Conservation (phyloP, 2,113 vertebrate genomes). For the Sceloporus undulatus region DNA sequence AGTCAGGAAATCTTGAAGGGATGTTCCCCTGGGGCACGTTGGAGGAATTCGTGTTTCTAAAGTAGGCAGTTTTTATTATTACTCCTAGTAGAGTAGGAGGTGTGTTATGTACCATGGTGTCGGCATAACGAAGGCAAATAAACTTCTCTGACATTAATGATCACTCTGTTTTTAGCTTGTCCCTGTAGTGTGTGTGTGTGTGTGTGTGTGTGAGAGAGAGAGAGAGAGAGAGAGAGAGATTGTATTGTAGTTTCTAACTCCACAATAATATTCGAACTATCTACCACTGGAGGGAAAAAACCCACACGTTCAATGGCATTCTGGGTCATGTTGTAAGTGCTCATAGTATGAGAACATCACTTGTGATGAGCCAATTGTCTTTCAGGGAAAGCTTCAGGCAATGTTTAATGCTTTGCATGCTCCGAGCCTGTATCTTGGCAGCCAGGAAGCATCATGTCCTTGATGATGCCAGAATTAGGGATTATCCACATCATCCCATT, state of each 20-base stretch:
- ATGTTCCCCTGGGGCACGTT: conserved; percentile 48
- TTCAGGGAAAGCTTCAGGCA: neutral
- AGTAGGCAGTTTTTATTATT: conserved; percentile 58
- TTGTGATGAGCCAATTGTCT: neutral
- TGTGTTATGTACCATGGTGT: conserved; percentile 18
- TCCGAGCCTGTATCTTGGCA: too few species aligned
- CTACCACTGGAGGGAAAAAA: too few species aligned
- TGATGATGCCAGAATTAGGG: too few species aligned
- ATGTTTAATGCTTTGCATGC: too few species aligned
- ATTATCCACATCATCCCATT: too few species aligned
- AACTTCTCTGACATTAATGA: neutral
- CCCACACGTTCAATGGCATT: neutral
- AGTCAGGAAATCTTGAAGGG: conserved; percentile 54
- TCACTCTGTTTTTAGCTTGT: neutral
- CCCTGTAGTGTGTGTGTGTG: neutral
- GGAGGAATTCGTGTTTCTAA: conserved; percentile 56
- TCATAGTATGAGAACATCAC: neutral
- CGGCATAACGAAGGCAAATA: conserved; percentile 28
- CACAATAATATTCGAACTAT: neutral
- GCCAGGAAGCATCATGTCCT: too few species aligned
- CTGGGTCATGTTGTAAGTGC: too few species aligned
- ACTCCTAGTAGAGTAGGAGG: neutral
- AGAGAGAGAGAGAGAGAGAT: too few species aligned
- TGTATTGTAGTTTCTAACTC: neutral
- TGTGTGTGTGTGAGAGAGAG: neutral